Percentiles rank a stretch among this genome's conserved stretches.
These are phyloP conservation scores for Nemurella pictetii DNA, from an alignment of 2,888 invertebrate genomes.

Conservation along the genomic window DNA sequence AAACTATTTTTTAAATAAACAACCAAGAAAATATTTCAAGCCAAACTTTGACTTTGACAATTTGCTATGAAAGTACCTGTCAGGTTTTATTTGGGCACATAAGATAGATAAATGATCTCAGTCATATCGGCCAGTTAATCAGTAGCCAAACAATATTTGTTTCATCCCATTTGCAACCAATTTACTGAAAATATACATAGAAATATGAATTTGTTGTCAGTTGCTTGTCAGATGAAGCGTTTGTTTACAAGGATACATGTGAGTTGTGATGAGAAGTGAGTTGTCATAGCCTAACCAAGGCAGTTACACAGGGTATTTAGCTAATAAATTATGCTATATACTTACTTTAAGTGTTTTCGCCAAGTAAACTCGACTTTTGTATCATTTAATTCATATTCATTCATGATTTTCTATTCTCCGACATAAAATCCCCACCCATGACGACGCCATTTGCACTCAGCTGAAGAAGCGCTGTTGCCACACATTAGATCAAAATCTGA, in stretches of 20 bases:
- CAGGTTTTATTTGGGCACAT: no score
- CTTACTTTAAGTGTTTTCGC: slow-evolving; percentile 35
- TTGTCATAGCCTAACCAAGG: neutral
- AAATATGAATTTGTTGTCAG: slow-evolving; percentile 2
- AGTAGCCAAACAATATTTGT: neutral
- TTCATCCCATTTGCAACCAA: neutral
- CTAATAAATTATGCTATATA: slow-evolving; percentile 18
- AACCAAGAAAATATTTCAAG: neutral
- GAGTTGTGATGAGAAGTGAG: slow-evolving; percentile 35
- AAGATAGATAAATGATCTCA: no score
- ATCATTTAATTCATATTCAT: slow-evolving; percentile 49
- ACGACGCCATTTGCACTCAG: slow-evolving; percentile 57
- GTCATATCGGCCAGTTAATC: no score
- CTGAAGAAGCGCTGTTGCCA: slow-evolving; percentile 42
- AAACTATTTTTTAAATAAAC: neutral
- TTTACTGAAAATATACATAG: neutral
- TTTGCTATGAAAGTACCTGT: neutral
- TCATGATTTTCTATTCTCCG: slow-evolving; percentile 54
- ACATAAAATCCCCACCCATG: slow-evolving; percentile 53
- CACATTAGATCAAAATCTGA: neutral
- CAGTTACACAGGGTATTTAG: neutral
- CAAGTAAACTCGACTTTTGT: slow-evolving; percentile 31
- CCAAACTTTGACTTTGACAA: neutral
- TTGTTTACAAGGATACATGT: slow-evolving; percentile 30
- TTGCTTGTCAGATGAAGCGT: slow-evolving; percentile 28